Percentiles rank a stretch among this genome's conserved stretches.
phyloP scores from a whole-genome alignment of 1,140 invertebrate genomes.

The Drosophila trapezifrons region DNA sequence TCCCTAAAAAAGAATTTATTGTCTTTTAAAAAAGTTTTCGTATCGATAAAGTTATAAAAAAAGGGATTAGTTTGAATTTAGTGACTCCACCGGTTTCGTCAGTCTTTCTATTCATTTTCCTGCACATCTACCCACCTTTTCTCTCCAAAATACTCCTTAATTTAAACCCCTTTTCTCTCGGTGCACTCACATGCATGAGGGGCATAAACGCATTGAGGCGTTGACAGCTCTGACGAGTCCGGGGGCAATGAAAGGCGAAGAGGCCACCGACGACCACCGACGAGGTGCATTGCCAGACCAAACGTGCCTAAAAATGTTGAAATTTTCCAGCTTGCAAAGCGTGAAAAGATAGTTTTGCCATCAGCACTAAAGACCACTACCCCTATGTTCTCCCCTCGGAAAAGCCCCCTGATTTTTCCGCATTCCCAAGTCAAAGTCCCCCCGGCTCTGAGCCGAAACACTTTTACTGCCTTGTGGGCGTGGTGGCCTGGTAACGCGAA shows the following conservation, averaged over 20 bases:
- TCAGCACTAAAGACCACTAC: constrained; percentile 30
- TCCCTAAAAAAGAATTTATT: neutral
- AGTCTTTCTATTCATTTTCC: neutral
- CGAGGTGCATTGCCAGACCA: constrained; percentile 22
- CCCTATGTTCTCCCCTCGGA: neutral
- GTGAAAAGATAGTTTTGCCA: constrained; percentile 68
- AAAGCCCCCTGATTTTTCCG: constrained; percentile 19
- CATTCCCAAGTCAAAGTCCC: constrained; percentile 25
- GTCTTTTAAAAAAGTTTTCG: neutral
- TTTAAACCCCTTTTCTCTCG: neutral
- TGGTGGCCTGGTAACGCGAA: constrained; percentile 53
- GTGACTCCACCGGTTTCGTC: too few relatives aligned
- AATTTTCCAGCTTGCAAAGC: constrained; percentile 70
- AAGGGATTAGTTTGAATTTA: neutral
- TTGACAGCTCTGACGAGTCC: constrained; percentile 36
- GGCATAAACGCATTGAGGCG: constrained; percentile 60
- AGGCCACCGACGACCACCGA: neutral
- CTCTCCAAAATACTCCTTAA: neutral
- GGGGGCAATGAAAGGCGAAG: constrained; percentile 25
- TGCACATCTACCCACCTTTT: too few relatives aligned
- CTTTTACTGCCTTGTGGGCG: constrained; percentile 43
- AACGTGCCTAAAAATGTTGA: constrained; percentile 76
- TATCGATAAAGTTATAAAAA: neutral
- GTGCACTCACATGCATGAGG: constrained; percentile 29
- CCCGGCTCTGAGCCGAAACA: constrained; percentile 17